phyloP scores from a whole-genome alignment of 2,888 invertebrate species.

The Scaptomyza flava region DNA sequence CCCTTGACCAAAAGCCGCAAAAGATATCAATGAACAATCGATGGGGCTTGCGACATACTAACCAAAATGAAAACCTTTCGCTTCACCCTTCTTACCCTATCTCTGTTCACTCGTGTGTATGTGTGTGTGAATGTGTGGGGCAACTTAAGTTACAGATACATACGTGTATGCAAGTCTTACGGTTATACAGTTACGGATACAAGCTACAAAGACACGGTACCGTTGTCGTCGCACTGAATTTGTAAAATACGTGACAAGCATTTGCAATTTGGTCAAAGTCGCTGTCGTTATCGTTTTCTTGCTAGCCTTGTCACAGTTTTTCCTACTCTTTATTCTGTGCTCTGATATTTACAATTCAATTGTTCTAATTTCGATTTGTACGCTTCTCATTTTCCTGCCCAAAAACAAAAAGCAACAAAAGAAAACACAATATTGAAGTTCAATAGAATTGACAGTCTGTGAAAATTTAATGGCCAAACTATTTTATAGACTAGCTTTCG shows the following conservation, averaged over 20 bases:
- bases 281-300: slow-evolving; percentile 37
- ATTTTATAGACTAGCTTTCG: slow-evolving; percentile 41
- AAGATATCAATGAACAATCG: slow-evolving; percentile 76
- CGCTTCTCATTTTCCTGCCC: slow-evolving; percentile 41
- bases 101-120: slow-evolving; percentile 9
- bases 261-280: slow-evolving; percentile 66
- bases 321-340: slow-evolving; percentile 34
- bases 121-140: slow-evolving; percentile 6
- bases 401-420: slow-evolving; percentile 9
- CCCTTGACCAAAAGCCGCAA: slow-evolving; percentile 49
- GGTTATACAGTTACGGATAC: slow-evolving; percentile 38
- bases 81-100: neutral
- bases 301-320: slow-evolving; percentile 19
- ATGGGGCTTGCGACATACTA: slow-evolving; percentile 54
- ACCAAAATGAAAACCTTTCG: slow-evolving; percentile 33
- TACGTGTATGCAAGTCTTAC: slow-evolving; percentile 56
- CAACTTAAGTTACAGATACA: slow-evolving; percentile 50
- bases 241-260: slow-evolving; percentile 80
- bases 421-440: slow-evolving; percentile 52
- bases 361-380: slow-evolving; percentile 73
- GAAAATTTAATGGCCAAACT: slow-evolving; percentile 65
- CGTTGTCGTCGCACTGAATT: slow-evolving; percentile 75
- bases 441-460: slow-evolving; percentile 71
- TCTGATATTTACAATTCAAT: slow-evolving; percentile 77
- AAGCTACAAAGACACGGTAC: slow-evolving; percentile 54